phyloP scores from a whole-genome alignment of 1,140 invertebrate species.

The Spodoptera litura region DNA sequence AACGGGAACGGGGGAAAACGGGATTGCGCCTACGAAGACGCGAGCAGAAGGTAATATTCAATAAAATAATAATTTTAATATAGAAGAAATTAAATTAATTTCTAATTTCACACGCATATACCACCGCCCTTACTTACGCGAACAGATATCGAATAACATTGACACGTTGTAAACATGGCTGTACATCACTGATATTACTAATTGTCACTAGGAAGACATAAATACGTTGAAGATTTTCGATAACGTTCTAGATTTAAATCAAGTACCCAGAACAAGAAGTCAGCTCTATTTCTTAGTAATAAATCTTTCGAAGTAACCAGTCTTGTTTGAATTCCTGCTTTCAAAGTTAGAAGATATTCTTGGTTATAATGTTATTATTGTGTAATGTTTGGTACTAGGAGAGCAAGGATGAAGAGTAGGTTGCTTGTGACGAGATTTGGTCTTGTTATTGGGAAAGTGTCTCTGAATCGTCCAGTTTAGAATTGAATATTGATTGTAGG shows the following conservation, averaged over 20 bases:
- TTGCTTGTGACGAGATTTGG: too few relatives aligned
- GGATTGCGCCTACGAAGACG: too few relatives aligned
- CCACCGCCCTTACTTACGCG: neutral
- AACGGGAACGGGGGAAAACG: too few relatives aligned
- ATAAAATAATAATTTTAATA: too few relatives aligned
- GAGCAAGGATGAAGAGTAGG: too few relatives aligned
- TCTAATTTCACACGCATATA: too few relatives aligned
- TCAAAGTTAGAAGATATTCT: slow-evolving; percentile 13
- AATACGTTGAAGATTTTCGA: slow-evolving; percentile 23
- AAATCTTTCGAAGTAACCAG: slow-evolving; percentile 18
- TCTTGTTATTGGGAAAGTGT: too few relatives aligned
- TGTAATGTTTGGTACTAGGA: neutral
- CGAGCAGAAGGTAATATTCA: too few relatives aligned
- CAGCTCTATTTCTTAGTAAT: slow-evolving; percentile 6
- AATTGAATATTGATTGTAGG: too few relatives aligned
- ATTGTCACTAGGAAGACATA: slow-evolving; percentile 31
- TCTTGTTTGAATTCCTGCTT: slow-evolving; percentile 24
- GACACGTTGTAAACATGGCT: slow-evolving; percentile 16
- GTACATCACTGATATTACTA: slow-evolving; percentile 28
- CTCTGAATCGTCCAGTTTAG: too few relatives aligned
- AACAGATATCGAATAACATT: slow-evolving; percentile 15
- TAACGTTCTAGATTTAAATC: slow-evolving; percentile 15
- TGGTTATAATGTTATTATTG: slow-evolving; percentile 11
- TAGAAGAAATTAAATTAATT: neutral
- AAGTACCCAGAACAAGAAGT: neutral